phyloP scores from a whole-genome alignment of 2,888 invertebrate genomes.

The Drosophila kanekoi region DNA sequence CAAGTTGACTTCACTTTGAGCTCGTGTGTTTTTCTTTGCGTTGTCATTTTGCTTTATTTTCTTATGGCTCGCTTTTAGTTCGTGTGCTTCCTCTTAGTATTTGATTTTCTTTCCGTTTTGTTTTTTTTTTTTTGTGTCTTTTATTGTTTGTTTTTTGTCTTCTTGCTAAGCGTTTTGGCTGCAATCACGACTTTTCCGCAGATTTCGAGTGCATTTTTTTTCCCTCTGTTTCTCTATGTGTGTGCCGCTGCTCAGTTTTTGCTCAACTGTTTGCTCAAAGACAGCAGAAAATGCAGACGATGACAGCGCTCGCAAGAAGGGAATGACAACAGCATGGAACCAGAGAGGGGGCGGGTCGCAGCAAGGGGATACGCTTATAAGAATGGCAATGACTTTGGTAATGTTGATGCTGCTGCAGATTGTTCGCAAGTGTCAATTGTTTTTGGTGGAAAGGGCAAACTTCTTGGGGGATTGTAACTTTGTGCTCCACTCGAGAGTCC shows the following conservation, averaged over 20 bases:
- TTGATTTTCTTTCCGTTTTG: conserved; percentile 44
- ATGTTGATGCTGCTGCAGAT: conserved; percentile 71
- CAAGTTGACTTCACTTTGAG: conserved; percentile 70
- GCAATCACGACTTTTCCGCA: conserved; percentile 81
- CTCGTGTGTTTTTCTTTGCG: conserved; percentile 68
- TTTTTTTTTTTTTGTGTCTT: conserved; percentile 2
- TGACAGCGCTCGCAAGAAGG: conserved; percentile 34
- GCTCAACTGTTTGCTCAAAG: conserved; percentile 61
- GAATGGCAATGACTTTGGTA: conserved; percentile 66
- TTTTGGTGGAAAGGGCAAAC: conserved; percentile 52
- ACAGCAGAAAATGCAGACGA: conserved; percentile 69
- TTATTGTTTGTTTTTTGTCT: conserved; percentile 53
- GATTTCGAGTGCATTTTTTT: conserved; percentile 75
- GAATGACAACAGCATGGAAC: too few species aligned
- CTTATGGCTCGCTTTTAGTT: conserved; percentile 55
- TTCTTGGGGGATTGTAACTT: conserved; percentile 45
- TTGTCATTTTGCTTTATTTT: conserved; percentile 72
- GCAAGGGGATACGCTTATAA: conserved; percentile 36
- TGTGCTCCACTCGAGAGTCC: conserved; percentile 45
- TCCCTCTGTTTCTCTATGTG: conserved; percentile 3
- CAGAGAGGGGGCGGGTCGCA: neutral
- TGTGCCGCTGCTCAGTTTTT: conserved; percentile 64
- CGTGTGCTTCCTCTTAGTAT: conserved; percentile 43
- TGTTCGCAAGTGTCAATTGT: conserved; percentile 79
- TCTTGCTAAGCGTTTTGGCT: conserved; percentile 76